Conservation (phyloP, 2,113 vertebrate species). For the Ursus arctos region DNA sequence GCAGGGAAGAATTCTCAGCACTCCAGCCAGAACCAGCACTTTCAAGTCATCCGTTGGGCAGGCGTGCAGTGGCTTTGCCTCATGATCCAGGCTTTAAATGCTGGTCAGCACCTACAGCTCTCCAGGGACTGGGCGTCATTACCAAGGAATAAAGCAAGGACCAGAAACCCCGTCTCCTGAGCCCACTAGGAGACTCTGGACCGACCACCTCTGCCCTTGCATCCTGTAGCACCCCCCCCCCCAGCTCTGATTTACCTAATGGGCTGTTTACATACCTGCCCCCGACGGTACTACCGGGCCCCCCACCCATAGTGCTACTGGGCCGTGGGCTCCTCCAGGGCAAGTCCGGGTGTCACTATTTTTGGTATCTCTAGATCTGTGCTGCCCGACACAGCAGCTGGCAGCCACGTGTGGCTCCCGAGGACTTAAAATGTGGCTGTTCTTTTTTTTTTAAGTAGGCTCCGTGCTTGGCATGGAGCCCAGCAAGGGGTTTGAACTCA, state of each 20-base stretch:
- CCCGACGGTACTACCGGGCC: too few relatives aligned
- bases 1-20: not conserved
- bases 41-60: fast-evolving
- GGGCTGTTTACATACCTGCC: not conserved
- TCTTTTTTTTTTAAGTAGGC: not conserved
- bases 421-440: not conserved
- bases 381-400: not conserved
- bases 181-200: not conserved
- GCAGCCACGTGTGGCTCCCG: not conserved
- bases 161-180: not conserved
- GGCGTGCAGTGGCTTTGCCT: not conserved
- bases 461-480: not conserved
- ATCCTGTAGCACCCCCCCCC: not conserved
- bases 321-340: not conserved
- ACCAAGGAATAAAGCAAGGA: not conserved
- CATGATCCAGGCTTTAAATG: not conserved
- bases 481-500: not conserved
- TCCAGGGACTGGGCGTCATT: fast-evolving
- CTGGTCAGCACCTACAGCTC: not conserved
- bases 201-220: fast-evolving
- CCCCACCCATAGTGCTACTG: not conserved
- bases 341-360: too few relatives aligned
- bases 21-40: not conserved
- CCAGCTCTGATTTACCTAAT: not conserved
- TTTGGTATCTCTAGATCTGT: not conserved